Evolutionary conservation across 2,888 invertebrate species (phyloP), one percentile per base, ranked within the genome.

Genomic region (Xestoiulus laeticollis): DNA sequence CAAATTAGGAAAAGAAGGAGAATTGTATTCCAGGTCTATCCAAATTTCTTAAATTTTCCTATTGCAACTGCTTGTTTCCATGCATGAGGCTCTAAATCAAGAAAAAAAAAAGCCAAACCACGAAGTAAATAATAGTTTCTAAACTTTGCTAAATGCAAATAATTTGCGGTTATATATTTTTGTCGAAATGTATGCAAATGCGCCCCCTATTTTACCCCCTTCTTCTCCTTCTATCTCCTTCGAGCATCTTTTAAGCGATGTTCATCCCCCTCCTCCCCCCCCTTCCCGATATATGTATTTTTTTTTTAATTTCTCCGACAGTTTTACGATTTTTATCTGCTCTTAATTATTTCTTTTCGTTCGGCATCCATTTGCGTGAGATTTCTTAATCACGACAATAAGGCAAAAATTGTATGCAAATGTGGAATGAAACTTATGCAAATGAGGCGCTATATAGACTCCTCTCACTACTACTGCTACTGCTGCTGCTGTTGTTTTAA

Each of bases 311-410:
- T 78, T 78, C 78, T 78, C 78, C 78, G 78, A 78, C 78, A 78
- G 78, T 78, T 78, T 78, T 78, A 78, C 78, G 78, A 78, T 78
- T 78, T 78, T 78, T 78, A 78, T 78, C 78, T 78, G 78, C 78
- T 78, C 78, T 78, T 78, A 78, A 78, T 78, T 78, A 78, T 78
- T 78, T 78, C 78, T 78, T 78, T 78, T 78, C 78, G 78, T 78
- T 78, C 78, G 78, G 26, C 78, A 12, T 78, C 78, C 78, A 30
- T 22, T 78, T 30, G 78, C 78, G 78, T 30, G 78, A 78, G 78
- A 78, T 78, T 78, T 78, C 78, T 78, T 78, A 78, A 78, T 78
- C 78, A 78, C 78, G 78, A 78, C 78, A 78, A 78, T 78, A 78
- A 78, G 78, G 78, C 78, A 78, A 78, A 78, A 78, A 78, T 78